These are phyloP conservation scores for Elgaria multicarinata DNA, from an alignment of 2,113 vertebrate species.

Conservation along the genomic window DNA sequence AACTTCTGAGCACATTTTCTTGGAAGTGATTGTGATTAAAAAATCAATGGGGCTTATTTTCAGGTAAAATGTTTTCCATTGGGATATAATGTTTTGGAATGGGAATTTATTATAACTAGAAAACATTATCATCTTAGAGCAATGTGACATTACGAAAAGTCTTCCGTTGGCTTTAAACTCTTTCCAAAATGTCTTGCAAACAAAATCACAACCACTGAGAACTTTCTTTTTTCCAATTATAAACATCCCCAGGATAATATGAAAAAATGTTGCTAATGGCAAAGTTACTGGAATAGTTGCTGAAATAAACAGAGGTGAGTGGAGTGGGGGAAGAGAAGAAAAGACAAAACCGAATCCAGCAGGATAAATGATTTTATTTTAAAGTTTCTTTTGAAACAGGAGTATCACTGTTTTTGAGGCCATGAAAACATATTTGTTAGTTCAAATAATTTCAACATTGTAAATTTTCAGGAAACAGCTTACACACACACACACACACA, in stretches of 20 bases:
- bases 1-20: not conserved
- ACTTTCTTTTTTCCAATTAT: conserved; percentile 33
- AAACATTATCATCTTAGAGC: not conserved
- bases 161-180: not conserved
- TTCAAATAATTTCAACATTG: conserved; percentile 25
- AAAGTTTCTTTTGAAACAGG: not conserved
- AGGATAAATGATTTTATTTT: not conserved
- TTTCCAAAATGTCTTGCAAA: conserved; percentile 31
- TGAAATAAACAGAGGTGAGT: not conserved
- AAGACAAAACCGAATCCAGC: not conserved
- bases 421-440: not conserved
- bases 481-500: not conserved
- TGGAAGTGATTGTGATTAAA: not conserved
- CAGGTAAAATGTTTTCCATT: conserved; percentile 18
- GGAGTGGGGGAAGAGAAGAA: not conserved
- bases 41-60: not conserved
- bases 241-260: conserved; percentile 6
- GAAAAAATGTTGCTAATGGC: not conserved
- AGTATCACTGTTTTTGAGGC: not conserved
- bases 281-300: conserved; percentile 7
- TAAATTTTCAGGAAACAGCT: conserved; percentile 44
- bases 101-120: not conserved
- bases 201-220: conserved; percentile 30
- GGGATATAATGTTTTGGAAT: accelerated
- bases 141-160: not conserved